Evolutionary conservation across 2,888 invertebrate genomes (phyloP).

Genomic region (Brassicogethes aeneus): DNA sequence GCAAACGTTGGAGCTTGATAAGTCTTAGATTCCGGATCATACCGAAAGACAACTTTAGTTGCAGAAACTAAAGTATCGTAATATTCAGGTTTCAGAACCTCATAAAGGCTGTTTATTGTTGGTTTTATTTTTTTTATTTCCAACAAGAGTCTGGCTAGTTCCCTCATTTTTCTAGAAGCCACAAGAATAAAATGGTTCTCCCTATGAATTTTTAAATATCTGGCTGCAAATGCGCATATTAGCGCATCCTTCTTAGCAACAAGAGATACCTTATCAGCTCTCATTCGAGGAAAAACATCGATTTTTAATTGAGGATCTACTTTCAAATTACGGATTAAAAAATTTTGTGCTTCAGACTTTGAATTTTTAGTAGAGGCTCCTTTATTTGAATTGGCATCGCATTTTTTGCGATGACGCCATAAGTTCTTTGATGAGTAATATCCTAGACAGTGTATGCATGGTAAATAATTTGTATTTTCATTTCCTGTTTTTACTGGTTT

Average conservation of each 20-base stretch:
- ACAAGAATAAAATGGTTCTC: slow-evolving; percentile 9
- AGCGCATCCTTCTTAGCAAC: slow-evolving; percentile 11
- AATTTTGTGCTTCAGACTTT: slow-evolving; percentile 3
- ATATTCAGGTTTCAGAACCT: slow-evolving; percentile 13
- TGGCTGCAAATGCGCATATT: slow-evolving; percentile 13
- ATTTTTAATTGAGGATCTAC: slow-evolving; percentile 5
- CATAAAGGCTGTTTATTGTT: slow-evolving; percentile 8
- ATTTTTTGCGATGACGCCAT: background rate
- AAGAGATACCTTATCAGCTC: slow-evolving; percentile 12
- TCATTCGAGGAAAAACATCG: slow-evolving; percentile 13
- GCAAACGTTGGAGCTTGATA: slow-evolving; percentile 8
- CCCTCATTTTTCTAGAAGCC: slow-evolving; percentile 14
- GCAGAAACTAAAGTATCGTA: slow-evolving; percentile 16
- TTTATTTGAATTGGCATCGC: background rate
- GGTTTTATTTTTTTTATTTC: slow-evolving; percentile 9
- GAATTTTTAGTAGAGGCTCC: background rate
- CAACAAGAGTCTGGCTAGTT: slow-evolving; percentile 9
- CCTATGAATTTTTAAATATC: slow-evolving; percentile 13
- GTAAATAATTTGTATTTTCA: slow-evolving; percentile 4
- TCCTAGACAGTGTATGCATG: slow-evolving; percentile 5
- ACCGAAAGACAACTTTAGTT: slow-evolving; percentile 12
- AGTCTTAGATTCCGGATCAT: slow-evolving; percentile 7
- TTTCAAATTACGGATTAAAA: background rate
- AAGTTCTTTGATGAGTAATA: slow-evolving; percentile 3
- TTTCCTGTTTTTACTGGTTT: slow-evolving; percentile 4